phyloP scores from a whole-genome alignment of 2,888 invertebrate genomes.

The Willowsia nigromaculata region DNA sequence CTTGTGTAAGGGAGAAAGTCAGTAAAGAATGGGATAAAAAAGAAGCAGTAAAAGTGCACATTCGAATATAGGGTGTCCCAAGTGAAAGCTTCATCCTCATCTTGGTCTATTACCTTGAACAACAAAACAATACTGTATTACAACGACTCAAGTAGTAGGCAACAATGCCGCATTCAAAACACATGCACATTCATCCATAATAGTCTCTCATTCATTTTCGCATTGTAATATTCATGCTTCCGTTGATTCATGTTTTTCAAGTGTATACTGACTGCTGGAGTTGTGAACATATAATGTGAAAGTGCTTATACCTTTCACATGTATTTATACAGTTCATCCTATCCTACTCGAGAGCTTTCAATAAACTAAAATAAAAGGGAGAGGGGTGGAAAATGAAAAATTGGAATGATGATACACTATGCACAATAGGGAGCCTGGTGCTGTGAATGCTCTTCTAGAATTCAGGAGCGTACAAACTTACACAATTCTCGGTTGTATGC shows the following conservation, averaged over 20 bases:
- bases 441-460: no score
- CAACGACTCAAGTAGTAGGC: neutral
- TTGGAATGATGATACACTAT: neutral
- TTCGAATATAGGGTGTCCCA: conserved; percentile 50
- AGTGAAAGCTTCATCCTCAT: conserved; percentile 65
- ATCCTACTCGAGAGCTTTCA: neutral
- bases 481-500: neutral
- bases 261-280: neutral
- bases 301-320: neutral
- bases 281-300: neutral
- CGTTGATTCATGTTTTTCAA: neutral
- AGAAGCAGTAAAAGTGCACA: conserved; percentile 15
- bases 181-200: neutral
- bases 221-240: neutral
- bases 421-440: neutral
- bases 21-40: neutral
- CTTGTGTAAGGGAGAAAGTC: neutral
- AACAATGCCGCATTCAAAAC: neutral
- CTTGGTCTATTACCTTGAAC: conserved; percentile 36
- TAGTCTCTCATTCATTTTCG: neutral
- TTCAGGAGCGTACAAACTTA: neutral
- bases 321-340: neutral
- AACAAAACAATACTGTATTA: conserved; percentile 18
- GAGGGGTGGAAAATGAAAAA: conserved; percentile 4
- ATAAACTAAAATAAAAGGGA: conserved; percentile 3